Evolutionary conservation across 2,888 invertebrate species (phyloP).

Genomic region (Nymphalis c-album): DNA sequence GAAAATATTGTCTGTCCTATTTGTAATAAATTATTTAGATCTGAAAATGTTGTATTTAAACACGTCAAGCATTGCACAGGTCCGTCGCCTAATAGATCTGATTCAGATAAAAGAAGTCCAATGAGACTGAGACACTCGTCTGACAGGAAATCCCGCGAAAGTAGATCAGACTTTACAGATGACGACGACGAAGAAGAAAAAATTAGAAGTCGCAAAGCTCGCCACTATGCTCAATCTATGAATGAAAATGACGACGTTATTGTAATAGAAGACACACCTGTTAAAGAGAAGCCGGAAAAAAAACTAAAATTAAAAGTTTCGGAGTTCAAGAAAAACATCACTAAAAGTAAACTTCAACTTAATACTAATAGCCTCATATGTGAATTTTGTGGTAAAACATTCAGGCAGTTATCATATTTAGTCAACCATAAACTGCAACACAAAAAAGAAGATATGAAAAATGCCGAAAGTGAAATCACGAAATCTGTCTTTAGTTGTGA

Average conservation of each 20-base stretch:
- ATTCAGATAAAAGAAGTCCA: constrained; percentile 64
- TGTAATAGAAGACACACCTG: constrained; percentile 61
- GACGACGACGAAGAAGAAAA: constrained; percentile 52
- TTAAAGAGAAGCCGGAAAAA: constrained; percentile 50
- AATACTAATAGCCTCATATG: constrained; percentile 59
- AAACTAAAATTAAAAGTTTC: constrained; percentile 47
- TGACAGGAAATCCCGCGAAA: constrained; percentile 55
- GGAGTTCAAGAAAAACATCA: constrained; percentile 46
- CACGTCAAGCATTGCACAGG: constrained; percentile 79
- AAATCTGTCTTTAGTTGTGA: constrained; percentile 69
- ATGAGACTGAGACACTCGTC: constrained; percentile 56
- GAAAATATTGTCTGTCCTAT: constrained; percentile 78
- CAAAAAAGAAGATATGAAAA: constrained; percentile 58
- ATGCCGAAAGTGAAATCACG: constrained; percentile 45
- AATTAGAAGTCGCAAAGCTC: constrained; percentile 56
- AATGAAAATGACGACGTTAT: constrained; percentile 56
- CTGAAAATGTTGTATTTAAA: constrained; percentile 78
- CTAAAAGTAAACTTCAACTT: constrained; percentile 40
- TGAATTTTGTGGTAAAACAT: constrained; percentile 74
- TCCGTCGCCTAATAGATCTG: constrained; percentile 72
- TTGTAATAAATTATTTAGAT: constrained; percentile 74
- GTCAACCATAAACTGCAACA: constrained; percentile 70
- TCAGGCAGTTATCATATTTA: constrained; percentile 74
- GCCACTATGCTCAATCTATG: constrained; percentile 51
- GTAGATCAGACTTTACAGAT: constrained; percentile 56